Percentiles rank a stretch among this genome's conserved stretches.
These are phyloP conservation scores for Cistogaster globosa DNA, from an alignment of 2,888 invertebrate species.

Conservation along the genomic window DNA sequence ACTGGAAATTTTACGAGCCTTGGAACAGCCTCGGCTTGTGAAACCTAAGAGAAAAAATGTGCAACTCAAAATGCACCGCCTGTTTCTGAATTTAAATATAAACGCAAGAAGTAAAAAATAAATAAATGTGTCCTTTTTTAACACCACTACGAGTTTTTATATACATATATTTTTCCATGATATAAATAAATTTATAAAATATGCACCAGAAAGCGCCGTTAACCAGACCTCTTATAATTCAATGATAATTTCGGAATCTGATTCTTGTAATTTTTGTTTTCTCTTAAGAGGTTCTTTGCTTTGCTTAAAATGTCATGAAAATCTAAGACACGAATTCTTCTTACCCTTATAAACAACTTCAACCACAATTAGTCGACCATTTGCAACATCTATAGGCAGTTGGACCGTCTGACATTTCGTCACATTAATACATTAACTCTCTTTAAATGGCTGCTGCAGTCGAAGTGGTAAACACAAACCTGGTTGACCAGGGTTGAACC, in stretches of 20 bases:
- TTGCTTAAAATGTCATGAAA: slow-evolving; percentile 92
- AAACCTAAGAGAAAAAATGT: slow-evolving; percentile 87
- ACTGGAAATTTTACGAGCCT: slow-evolving; percentile 88
- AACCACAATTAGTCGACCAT: slow-evolving; percentile 90
- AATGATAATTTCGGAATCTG: slow-evolving; percentile 93
- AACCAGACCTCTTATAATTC: no score
- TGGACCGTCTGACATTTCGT: slow-evolving; percentile 92
- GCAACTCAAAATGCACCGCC: slow-evolving; percentile 89
- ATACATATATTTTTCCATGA: no score
- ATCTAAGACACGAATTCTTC: slow-evolving; percentile 96
- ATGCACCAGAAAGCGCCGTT: no score
- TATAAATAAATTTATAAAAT: no score
- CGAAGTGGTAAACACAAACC: no score
- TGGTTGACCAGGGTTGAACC: no score
- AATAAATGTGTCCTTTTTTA: no score
- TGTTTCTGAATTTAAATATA: slow-evolving; percentile 91
- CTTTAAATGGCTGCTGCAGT: no score
- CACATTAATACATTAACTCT: slow-evolving; percentile 93
- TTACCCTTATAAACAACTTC: slow-evolving; percentile 95
- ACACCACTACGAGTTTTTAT: no score
- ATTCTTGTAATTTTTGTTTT: slow-evolving; percentile 90
- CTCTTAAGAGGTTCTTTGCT: slow-evolving; percentile 92
- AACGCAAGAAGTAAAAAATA: slow-evolving; percentile 88
- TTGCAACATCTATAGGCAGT: slow-evolving; percentile 91
- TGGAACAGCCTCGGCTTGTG: slow-evolving; percentile 86